These are phyloP conservation scores for Cathartes aura DNA, from an alignment of 2,113 vertebrate genomes.

Conservation along the genomic window DNA sequence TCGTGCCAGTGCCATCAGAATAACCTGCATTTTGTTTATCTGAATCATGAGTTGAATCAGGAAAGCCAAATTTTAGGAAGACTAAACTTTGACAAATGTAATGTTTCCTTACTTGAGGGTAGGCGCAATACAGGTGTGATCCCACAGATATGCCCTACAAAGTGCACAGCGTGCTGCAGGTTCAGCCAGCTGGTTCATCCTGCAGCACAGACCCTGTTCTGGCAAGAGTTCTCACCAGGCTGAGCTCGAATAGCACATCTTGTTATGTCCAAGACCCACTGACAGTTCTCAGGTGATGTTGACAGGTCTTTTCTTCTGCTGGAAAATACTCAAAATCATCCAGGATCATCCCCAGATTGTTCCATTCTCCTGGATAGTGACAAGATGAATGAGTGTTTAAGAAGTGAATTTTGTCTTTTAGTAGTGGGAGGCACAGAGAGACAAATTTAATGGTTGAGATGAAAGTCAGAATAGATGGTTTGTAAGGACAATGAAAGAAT, in stretches of 20 bases:
- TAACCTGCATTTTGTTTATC: not conserved
- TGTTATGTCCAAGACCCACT: not conserved
- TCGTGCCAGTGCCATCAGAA: not conserved
- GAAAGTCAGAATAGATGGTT: not conserved
- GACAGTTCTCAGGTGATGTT: not conserved
- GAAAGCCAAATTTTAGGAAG: not conserved
- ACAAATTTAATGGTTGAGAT: not conserved
- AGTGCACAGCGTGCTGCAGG: not conserved
- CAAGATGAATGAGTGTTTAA: not conserved
- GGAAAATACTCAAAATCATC: not conserved
- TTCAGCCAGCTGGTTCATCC: not conserved
- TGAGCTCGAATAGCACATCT: not conserved
- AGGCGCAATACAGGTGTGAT: not conserved
- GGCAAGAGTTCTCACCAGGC: not conserved
- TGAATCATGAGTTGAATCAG: not conserved
- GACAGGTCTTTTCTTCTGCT: not conserved
- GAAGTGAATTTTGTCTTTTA: not conserved
- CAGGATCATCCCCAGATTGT: not conserved
- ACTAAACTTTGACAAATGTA: not conserved
- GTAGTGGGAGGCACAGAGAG: not conserved
- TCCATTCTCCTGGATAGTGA: not conserved
- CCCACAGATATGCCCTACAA: not conserved
- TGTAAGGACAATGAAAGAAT: not conserved
- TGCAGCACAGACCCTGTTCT: not conserved
- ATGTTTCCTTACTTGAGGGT: not conserved